These are phyloP conservation scores for Parascotia fuliginaria DNA, from an alignment of 2,888 invertebrate species.

Conservation along the genomic window DNA sequence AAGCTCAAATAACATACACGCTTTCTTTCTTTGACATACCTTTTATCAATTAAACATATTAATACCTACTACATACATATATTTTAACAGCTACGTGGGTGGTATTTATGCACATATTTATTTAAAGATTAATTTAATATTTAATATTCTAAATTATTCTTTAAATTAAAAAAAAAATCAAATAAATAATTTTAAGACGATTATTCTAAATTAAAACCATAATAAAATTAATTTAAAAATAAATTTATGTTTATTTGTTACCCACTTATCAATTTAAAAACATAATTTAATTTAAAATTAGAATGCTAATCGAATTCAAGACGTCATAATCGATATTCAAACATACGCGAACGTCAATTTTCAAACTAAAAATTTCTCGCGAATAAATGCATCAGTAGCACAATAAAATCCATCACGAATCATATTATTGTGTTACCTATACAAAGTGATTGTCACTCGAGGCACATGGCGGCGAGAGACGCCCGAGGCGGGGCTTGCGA, in stretches of 20 bases:
- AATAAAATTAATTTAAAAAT: no score
- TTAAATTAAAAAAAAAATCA: no score
- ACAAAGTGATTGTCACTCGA: constrained; percentile 85
- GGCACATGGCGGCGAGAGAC: constrained; percentile 75
- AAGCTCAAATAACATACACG: constrained; percentile 1
- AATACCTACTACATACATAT: background rate
- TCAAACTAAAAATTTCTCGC: constrained; percentile 64
- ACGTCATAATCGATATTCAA: constrained; percentile 24
- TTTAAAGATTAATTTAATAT: background rate
- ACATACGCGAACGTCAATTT: constrained; percentile 34
- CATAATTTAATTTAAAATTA: background rate
- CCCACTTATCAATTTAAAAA: no score
- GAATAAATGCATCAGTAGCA: constrained; percentile 80
- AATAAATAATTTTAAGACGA: no score
- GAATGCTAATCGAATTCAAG: background rate
- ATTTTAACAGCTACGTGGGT: constrained; percentile 2
- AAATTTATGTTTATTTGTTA: no score
- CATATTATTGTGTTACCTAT: constrained; percentile 86
- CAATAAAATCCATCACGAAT: constrained; percentile 85
- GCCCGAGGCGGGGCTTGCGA: constrained; percentile 66
- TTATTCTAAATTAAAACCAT: no score
- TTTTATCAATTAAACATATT: constrained; percentile 8
- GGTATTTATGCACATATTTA: background rate
- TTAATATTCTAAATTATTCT: background rate
- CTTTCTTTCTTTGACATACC: constrained; percentile 5